These are phyloP conservation scores for Halcyon chelicuti DNA, from an alignment of 2,797 vertebrate genomes.

Conservation along the genomic window DNA sequence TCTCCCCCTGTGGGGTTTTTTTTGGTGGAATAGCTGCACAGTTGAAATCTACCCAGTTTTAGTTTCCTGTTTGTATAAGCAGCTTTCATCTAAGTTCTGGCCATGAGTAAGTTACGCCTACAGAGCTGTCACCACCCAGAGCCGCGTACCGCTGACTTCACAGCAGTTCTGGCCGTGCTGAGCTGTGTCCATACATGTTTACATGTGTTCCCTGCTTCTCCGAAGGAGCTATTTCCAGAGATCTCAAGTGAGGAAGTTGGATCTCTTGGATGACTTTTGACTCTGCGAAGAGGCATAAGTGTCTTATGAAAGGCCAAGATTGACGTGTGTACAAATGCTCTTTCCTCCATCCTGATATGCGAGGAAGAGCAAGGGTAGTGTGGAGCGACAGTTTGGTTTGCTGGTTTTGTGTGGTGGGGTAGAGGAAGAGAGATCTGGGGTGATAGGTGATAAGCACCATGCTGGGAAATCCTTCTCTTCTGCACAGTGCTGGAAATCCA, in stretches of 20 bases:
- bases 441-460: background rate
- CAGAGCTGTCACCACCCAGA: background rate
- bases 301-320: background rate
- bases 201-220: background rate
- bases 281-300: background rate
- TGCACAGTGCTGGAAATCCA: background rate
- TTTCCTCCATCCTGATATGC: background rate
- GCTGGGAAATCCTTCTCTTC: background rate
- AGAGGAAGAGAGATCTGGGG: background rate
- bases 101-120: conserved; percentile 23
- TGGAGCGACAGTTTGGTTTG: background rate
- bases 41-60: background rate
- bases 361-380: background rate
- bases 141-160: background rate
- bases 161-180: background rate
- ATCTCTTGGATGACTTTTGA: background rate
- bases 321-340: background rate
- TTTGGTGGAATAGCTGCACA: background rate
- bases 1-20: background rate
- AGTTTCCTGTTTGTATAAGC: background rate
- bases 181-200: background rate
- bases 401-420: background rate
- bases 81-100: background rate
- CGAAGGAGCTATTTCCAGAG: conserved; percentile 14
- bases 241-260: conserved; percentile 7